phyloP scores from a whole-genome alignment of 2,797 vertebrate species.

The Zenarchopterus dispar region DNA sequence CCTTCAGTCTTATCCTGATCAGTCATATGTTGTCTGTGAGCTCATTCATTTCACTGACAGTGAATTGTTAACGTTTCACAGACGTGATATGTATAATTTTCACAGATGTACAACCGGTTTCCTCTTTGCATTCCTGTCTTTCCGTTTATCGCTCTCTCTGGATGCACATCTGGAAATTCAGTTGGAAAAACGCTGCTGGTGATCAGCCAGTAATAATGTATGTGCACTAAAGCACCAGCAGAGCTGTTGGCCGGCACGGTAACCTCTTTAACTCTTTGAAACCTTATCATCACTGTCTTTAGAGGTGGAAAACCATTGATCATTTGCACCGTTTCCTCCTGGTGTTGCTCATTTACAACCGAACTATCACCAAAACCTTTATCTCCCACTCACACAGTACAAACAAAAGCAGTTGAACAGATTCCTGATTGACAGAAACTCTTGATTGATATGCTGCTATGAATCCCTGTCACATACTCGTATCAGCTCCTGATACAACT shows the following conservation, averaged over 20 bases:
- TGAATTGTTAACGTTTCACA: slow-evolving; percentile 58
- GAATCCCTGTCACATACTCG: slow-evolving; percentile 43
- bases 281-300: slow-evolving; percentile 41
- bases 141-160: slow-evolving; percentile 48
- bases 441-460: slow-evolving; percentile 49
- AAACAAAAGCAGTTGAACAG: slow-evolving; percentile 5
- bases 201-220: slow-evolving; percentile 51
- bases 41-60: slow-evolving; percentile 58
- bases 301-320: slow-evolving; percentile 43
- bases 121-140: slow-evolving; percentile 40
- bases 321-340: slow-evolving; percentile 52
- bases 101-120: slow-evolving; percentile 62
- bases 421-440: slow-evolving; percentile 41
- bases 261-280: slow-evolving; percentile 55
- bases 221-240: slow-evolving; percentile 16
- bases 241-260: slow-evolving; percentile 29
- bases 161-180: slow-evolving; percentile 49
- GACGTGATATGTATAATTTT: slow-evolving; percentile 56
- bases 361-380: slow-evolving; percentile 34
- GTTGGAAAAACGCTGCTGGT: slow-evolving; percentile 50
- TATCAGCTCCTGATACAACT: slow-evolving; percentile 29
- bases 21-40: slow-evolving; percentile 37
- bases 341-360: slow-evolving; percentile 60
- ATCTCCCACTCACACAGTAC: not conserved
- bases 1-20: slow-evolving; percentile 35